Base-by-base conservation (phyloP, 2,888 invertebrate genomes). In the Pilophorus perplexus region DNA sequence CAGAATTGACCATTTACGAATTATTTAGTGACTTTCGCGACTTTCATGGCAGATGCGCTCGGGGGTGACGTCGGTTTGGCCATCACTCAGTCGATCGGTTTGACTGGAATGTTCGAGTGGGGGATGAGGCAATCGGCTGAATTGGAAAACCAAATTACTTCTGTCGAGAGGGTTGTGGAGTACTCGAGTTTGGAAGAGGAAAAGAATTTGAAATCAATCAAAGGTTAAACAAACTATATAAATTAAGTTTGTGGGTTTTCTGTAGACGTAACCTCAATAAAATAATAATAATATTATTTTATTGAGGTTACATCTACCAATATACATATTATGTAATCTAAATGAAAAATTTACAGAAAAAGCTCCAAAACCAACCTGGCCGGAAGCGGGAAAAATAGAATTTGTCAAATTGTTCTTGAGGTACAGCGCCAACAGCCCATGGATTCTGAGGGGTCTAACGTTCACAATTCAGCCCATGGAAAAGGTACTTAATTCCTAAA, bases 71-170 rank as follows among this genome's bases (percentile, higher is more conserved):
- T 90, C 2, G 90, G 90, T 25, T 75, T 90, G 64, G 89, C 89
- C 8, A 87, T 90, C 60, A 89, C 90, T 0, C 88, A 90, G 75
- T 86, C 88, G 14, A 86, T 89, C 77, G 84, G 85, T 0, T 80
- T 90, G 66, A 88, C 88, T 0, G 88, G 89, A 10, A 85, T 86
- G 85, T 85, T 88, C 77, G 87, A 87, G 74, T 96, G 93, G 92
- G 93, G 92, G 25, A 91, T 95, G 85, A 80, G 94, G 8, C 94
- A 95, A 77, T 91, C 92, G 72, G 91, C 93, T 0, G 94, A 95
- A 76, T 77, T 90, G 6, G 90, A 87, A 75, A 92, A 90, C 74
- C 88, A 87, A 72, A 90, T 93, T 90, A 92, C 90, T 2, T 88
- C 90, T 4, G 95, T 96, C 0, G 96, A 97, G 78, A 83, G 93